phyloP scores from a whole-genome alignment of 2,113 vertebrate genomes.

The Neogobius melanostomus region DNA sequence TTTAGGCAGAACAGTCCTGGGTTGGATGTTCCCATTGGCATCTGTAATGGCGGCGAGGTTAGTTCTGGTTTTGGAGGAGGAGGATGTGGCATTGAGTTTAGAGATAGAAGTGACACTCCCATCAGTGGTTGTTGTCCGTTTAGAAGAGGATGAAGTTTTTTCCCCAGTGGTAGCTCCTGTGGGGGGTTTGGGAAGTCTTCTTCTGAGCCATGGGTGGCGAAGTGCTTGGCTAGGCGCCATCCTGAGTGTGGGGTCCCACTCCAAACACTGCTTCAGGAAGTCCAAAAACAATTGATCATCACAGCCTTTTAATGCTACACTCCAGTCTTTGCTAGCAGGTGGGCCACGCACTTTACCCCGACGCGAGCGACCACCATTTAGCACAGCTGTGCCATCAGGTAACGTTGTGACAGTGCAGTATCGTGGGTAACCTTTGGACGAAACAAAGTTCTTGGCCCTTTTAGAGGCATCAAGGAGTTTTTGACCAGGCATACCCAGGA shows the following conservation, averaged over 20 bases:
- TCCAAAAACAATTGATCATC: slow-evolving; percentile 95
- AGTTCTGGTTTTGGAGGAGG: slow-evolving; percentile 94
- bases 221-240: slow-evolving; percentile 96
- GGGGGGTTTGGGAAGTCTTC: slow-evolving; percentile 93
- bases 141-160: slow-evolving; percentile 79
- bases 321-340: slow-evolving; percentile 92
- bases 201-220: slow-evolving; percentile 92
- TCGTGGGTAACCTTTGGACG: slow-evolving; percentile 95
- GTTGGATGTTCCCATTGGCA: slow-evolving; percentile 98
- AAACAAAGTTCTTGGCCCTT: slow-evolving; percentile 97
- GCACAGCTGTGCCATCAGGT: slow-evolving; percentile 86
- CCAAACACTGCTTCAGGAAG: slow-evolving; percentile 97
- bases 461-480: slow-evolving; percentile 94
- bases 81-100: slow-evolving; percentile 86
- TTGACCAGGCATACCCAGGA: slow-evolving; percentile 91
- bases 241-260: slow-evolving; percentile 91
- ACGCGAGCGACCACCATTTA: slow-evolving; percentile 91
- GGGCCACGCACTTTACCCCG: slow-evolving; percentile 93
- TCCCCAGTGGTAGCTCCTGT: slow-evolving; percentile 72
- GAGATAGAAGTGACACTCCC: slow-evolving; percentile 91
- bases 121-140: slow-evolving; percentile 64
- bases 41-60: slow-evolving; percentile 95
- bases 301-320: slow-evolving; percentile 90
- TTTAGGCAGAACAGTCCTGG: slow-evolving; percentile 97
- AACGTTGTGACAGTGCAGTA: slow-evolving; percentile 93